Evolutionary conservation across 2,888 invertebrate species (phyloP).

Genomic region (Platypus cylindrus): DNA sequence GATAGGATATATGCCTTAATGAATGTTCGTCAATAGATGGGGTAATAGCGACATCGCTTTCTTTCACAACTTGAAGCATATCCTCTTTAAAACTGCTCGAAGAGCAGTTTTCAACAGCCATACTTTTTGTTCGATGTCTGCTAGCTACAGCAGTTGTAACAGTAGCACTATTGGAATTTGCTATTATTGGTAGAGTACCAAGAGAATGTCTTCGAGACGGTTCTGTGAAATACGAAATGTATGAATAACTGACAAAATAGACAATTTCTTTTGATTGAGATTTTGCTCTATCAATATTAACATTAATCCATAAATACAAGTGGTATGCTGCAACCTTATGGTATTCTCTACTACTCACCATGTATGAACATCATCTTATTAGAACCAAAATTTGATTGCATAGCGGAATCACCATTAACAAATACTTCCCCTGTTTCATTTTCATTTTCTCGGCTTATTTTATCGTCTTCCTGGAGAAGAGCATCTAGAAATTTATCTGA

Average conservation of each 20-base stretch:
- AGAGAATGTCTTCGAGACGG: no score
- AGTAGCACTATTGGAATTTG: slow-evolving; percentile 43
- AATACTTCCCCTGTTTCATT: no score
- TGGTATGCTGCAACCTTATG: no score
- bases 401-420: slow-evolving; percentile 39
- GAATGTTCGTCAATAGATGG: slow-evolving; percentile 30
- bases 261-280: no score
- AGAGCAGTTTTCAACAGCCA: slow-evolving; percentile 25
- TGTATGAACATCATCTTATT: slow-evolving; percentile 26
- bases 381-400: slow-evolving; percentile 40
- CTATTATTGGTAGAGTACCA: no score
- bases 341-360: no score
- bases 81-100: slow-evolving; percentile 30
- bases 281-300: no score
- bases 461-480: slow-evolving; percentile 33
- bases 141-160: slow-evolving; percentile 51
- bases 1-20: slow-evolving; percentile 32
- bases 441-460: no score
- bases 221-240: no score
- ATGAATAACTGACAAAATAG: no score
- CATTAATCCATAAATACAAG: no score
- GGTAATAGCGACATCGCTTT: slow-evolving; percentile 21
- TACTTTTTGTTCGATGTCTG: slow-evolving; percentile 28
- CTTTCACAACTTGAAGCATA: slow-evolving; percentile 26
- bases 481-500: slow-evolving; percentile 28